Percentiles rank a stretch among this genome's conserved stretches.
These are phyloP conservation scores for Corythornis vintsioides DNA, from an alignment of 2,113 vertebrate genomes.

Conservation along the genomic window DNA sequence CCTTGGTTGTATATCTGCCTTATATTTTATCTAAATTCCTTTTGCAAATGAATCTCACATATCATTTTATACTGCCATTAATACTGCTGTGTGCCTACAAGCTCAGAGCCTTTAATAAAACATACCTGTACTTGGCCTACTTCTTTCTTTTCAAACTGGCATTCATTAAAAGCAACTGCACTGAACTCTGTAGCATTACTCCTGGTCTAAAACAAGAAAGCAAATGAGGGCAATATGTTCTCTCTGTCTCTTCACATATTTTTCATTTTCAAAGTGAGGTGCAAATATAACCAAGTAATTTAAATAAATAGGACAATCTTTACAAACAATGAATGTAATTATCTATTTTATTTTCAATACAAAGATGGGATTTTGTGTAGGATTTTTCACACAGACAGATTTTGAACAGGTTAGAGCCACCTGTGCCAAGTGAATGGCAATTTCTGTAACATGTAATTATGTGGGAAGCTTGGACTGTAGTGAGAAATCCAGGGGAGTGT, in stretches of 20 bases:
- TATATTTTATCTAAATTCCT: not conserved
- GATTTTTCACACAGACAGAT: not conserved
- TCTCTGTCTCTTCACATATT: not conserved
- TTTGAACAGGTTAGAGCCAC: not conserved
- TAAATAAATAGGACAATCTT: not conserved
- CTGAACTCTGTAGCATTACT: not conserved
- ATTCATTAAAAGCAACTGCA: not conserved
- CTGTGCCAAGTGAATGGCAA: too few relatives aligned
- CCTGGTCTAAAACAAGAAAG: not conserved
- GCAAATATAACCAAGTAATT: not conserved
- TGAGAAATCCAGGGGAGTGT: not conserved
- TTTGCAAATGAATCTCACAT: not conserved
- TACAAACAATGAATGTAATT: not conserved
- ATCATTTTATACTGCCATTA: not conserved
- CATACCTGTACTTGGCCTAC: not conserved
- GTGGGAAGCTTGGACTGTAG: not conserved
- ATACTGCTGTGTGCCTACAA: not conserved
- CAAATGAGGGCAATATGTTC: not conserved
- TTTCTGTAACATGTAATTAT: not conserved
- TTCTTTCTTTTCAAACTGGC: not conserved
- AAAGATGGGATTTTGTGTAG: not conserved
- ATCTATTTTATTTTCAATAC: not conserved
- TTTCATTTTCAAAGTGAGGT: not conserved
- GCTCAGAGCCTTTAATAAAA: constrained; percentile 39
- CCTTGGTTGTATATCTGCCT: not conserved